Conservation (phyloP, 53 echinoderm and acorn worm species). For the Zoroaster sp. region DNA sequence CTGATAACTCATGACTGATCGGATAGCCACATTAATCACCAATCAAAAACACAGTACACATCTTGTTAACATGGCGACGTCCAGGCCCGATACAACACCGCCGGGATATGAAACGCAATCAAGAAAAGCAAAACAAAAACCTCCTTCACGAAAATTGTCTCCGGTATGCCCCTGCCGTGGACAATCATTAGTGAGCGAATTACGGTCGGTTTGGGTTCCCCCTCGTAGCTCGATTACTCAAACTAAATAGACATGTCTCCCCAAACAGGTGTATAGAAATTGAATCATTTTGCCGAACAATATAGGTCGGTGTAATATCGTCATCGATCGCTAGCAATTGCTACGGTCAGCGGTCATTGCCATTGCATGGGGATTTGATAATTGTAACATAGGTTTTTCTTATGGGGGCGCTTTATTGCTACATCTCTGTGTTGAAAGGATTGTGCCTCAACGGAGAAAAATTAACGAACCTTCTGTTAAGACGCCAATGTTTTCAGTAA, state of each 20-base stretch:
- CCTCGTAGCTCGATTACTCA: background rate
- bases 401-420: background rate
- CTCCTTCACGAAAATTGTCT: background rate
- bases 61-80: constrained; percentile 44
- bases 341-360: constrained; percentile 5
- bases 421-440: background rate
- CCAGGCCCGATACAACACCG: constrained; percentile 12
- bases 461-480: too few species aligned
- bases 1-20: background rate
- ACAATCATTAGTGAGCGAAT: constrained; percentile 1
- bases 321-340: background rate
- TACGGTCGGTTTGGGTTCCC: constrained; percentile 6
- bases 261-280: background rate
- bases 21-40: background rate
- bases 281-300: constrained; percentile 6
- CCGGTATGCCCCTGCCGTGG: background rate
- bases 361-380: background rate
- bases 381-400: too few species aligned
- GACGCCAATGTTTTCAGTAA: too few species aligned
- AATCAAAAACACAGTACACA: background rate
- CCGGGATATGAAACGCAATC: background rate
- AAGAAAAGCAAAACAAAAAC: background rate
- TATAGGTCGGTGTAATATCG: background rate
- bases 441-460: too few species aligned
- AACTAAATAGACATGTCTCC: constrained; percentile 3